Evolutionary conservation across 2,113 vertebrate species (phyloP).

Genomic region (Sphaerodactylus townsendi): DNA sequence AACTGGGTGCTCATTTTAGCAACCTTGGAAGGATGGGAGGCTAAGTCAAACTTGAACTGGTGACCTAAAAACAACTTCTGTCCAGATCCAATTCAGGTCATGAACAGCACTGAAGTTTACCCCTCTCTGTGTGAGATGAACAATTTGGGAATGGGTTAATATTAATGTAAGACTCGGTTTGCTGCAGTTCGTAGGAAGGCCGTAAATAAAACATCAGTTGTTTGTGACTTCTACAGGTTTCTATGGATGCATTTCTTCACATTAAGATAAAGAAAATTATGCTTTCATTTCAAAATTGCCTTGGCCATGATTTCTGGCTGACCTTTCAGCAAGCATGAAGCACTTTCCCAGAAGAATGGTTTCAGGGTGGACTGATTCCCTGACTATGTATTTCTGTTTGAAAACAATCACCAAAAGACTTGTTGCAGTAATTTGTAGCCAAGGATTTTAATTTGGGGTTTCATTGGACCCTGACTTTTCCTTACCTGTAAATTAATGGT

Average conservation of each 20-base stretch:
- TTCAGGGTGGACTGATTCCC: background rate
- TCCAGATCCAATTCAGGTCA: too few relatives aligned
- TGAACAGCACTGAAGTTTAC: too few relatives aligned
- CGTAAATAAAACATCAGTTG: constrained; percentile 13
- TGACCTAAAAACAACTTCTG: too few relatives aligned
- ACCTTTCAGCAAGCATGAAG: background rate
- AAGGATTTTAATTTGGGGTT: too few relatives aligned
- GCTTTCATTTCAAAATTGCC: constrained; percentile 32
- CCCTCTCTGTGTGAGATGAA: too few relatives aligned
- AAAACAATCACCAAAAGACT: background rate
- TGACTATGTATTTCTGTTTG: background rate
- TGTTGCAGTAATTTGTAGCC: background rate
- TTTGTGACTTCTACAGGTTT: constrained; percentile 41
- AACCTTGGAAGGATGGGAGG: too few relatives aligned
- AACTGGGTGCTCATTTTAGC: too few relatives aligned
- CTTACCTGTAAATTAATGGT: too few relatives aligned
- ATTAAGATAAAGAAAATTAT: constrained; percentile 44
- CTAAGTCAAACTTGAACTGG: too few relatives aligned
- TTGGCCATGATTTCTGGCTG: constrained; percentile 24
- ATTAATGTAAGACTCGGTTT: constrained; percentile 26
- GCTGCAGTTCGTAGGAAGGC: constrained; percentile 9
- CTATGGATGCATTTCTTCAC: constrained; percentile 41
- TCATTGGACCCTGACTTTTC: too few relatives aligned
- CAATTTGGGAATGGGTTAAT: constrained; percentile 16
- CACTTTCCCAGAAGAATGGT: background rate